Evolutionary conservation across 2,888 invertebrate genomes (phyloP), one percentile per base, ranked within the genome.

Genomic region (Chydorus sphaericus): DNA sequence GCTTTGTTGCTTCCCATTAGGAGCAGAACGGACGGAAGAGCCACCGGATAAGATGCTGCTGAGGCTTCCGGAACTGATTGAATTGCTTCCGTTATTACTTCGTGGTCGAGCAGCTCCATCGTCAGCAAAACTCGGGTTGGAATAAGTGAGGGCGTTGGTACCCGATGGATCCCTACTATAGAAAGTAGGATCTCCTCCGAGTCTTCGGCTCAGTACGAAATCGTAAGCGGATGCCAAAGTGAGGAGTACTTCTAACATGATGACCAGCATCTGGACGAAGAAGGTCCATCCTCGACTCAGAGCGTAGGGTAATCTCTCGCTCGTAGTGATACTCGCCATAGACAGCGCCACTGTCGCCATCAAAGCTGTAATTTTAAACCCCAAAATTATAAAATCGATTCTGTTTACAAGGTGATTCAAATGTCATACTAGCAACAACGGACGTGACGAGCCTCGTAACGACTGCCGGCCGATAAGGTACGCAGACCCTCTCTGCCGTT

Each of bases 271-370:
- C 87, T 89, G 76, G 2, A 78, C 79, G 71, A 89, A 89, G 72
- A 90, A 90, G 57, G 85, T 87, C 67, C 85, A 82, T 61, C 88
- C 86, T 64, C 87, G 77, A 54, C 78, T 79, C 60, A 89, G 75
- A 65, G 77, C 75, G 70, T 84, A 87, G 57, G 87, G 87, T 67
- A 75, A 77, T 62, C 78, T 77, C 64, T 72, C 16, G 44, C 54
- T 59, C 69, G 72, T 86, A 86, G 75, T 89, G 86, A 66, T 86
- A 83, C 74, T 89, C 88, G 89, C 90, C 65, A 90, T 73, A 55
- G 83, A 80, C 38, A 87, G 87, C 60, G 87, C 84, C 31, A 82
- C 81, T 64, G 88, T 81, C 29, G 88, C 83, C 70, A 88, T 72
- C 64, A 86, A 73, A 49, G 85, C 89, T 89, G 75, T 5, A 79